Base-by-base conservation (phyloP, 2,888 invertebrate species). In the Tanaodytes sp. region DNA sequence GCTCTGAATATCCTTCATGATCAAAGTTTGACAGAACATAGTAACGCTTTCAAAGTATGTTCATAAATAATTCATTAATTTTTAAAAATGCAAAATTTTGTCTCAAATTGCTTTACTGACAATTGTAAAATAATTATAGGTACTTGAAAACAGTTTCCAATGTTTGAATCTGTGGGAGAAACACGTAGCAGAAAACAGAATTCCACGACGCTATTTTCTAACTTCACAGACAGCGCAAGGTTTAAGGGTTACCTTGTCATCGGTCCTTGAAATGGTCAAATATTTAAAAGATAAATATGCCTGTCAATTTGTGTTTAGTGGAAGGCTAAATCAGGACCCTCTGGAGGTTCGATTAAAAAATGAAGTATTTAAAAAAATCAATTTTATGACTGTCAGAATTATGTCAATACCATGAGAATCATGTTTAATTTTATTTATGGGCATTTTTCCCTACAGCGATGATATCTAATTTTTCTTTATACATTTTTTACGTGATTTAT, bases 281-380 rank as follows among this genome's bases (percentile, higher is more conserved):
- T 54, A 54, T 33, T 20, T 54, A 14, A 42, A 27, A 14, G 39
- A 42, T 6, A 19, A 42, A 42, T 40, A 42, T 18, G 19, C 11
- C 14, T 54, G 54, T 31, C 15, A 12, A 16, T 54, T 8, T 39
- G 33, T 54, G 4, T 54, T n/a, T 6, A 54, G 40, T 18, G 54
- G 54, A 42, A 39, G 31, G 18, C 16, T 42, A 5, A 54, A 52
- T 52, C 52, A 52, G 30, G 39, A 52, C 30, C 2, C 36, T n/a
- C 23, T 52, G 20, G 52, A 52, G 52, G 52, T 52, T 52, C 5
- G 20, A 27, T 3, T 45, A 12, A 45, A 12, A 2, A 40, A 14
- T 40, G 19, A 2, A 40, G 4, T 40, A 40, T 40, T 40, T 40
- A 8, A 19, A 18, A 40, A 40, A 40, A 18, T 40, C 3, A 40